These are phyloP conservation scores for Yponomeuta sedellus DNA, from an alignment of 2,888 invertebrate species.

Conservation along the genomic window DNA sequence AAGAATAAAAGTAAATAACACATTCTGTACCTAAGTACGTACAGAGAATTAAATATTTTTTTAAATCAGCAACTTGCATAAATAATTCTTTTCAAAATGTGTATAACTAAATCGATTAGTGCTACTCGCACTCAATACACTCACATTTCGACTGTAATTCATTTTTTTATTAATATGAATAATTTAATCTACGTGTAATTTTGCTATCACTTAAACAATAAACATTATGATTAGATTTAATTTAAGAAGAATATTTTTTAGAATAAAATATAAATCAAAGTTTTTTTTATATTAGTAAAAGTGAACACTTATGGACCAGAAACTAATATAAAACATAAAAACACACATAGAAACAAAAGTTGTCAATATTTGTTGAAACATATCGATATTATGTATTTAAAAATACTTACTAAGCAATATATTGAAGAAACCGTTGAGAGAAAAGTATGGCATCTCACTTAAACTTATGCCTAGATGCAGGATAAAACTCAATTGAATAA, in stretches of 20 bases:
- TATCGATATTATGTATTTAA: not conserved
- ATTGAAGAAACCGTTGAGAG: too few species aligned
- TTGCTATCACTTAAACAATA: constrained; percentile 17
- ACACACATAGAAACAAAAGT: not conserved
- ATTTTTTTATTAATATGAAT: constrained; percentile 36
- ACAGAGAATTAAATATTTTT: not conserved
- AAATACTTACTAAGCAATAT: too few species aligned
- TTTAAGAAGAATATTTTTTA: constrained; percentile 5
- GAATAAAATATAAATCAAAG: not conserved
- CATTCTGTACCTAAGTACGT: not conserved
- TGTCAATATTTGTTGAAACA: not conserved
- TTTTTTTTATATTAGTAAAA: not conserved
- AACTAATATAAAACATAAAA: not conserved
- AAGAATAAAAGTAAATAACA: constrained; percentile 23
- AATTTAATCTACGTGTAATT: constrained; percentile 31
- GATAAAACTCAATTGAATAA: too few species aligned
- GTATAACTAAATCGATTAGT: constrained; percentile 28
- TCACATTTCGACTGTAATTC: constrained; percentile 29
- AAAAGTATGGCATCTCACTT: too few species aligned
- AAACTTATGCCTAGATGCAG: too few species aligned
- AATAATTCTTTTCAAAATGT: constrained; percentile 26
- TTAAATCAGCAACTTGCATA: constrained; percentile 30
- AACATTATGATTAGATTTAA: constrained; percentile 6
- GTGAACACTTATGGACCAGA: constrained; percentile 11
- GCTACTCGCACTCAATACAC: constrained; percentile 46